A percentile compares a stretch with the other conserved stretches of the same genome.
Evolutionary conservation across 2,888 invertebrate genomes (phyloP).

Genomic region (Apamea anceps): DNA sequence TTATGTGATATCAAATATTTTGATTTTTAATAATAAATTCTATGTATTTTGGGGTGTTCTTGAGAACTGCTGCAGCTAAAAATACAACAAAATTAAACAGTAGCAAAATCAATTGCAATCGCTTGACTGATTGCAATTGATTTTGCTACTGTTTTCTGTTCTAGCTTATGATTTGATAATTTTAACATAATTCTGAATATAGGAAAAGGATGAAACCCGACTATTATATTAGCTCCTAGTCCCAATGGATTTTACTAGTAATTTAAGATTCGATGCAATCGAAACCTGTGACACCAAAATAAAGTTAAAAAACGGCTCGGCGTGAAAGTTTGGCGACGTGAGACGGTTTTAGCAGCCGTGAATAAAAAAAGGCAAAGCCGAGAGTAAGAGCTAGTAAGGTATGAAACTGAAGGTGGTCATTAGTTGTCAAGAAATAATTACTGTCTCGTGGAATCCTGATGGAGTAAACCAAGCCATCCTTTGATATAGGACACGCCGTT

Average conservation of each 20-base stretch:
- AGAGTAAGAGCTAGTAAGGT: neutral
- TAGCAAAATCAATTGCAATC: no score
- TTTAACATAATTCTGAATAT: neutral
- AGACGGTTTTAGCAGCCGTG: neutral
- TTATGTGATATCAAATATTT: no score
- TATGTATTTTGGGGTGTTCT: neutral
- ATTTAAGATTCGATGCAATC: neutral
- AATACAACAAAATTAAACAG: no score
- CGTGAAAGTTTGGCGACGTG: neutral
- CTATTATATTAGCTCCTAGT: neutral
- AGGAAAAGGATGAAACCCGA: neutral
- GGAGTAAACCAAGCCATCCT: conserved; percentile 32
- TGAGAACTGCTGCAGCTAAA: neutral
- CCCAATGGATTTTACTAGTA: neutral
- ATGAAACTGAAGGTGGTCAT: conserved; percentile 33
- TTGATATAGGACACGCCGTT: conserved; percentile 35
- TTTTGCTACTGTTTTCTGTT: neutral
- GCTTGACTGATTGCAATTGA: neutral
- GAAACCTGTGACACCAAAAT: neutral
- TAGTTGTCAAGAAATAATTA: conserved; percentile 48
- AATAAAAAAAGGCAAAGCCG: conserved; percentile 11
- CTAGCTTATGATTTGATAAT: neutral
- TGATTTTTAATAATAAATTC: neutral
- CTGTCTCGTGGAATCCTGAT: conserved; percentile 26
- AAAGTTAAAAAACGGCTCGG: neutral